These are phyloP conservation scores for Telmatherina bonti DNA, from an alignment of 2,797 vertebrate genomes.

Conservation along the genomic window DNA sequence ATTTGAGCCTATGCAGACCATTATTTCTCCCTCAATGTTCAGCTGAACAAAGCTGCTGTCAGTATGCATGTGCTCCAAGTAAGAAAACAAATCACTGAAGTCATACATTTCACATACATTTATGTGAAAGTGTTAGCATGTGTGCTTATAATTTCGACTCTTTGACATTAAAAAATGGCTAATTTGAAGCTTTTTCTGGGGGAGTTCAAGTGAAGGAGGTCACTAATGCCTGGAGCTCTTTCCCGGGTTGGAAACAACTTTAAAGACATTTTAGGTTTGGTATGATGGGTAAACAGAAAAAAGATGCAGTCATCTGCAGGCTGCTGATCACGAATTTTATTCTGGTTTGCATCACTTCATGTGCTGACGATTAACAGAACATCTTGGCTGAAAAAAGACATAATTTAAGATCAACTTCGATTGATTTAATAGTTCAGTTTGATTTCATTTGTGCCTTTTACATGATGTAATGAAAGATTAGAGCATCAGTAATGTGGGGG, in stretches of 20 bases:
- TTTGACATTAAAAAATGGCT: conserved; percentile 37
- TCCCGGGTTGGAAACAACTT: not conserved
- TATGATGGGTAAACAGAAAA: not conserved
- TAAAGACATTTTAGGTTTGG: not conserved
- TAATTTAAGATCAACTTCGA: not conserved
- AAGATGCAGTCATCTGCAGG: conserved; percentile 14
- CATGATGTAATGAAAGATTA: too few species aligned
- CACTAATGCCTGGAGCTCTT: conserved; percentile 19
- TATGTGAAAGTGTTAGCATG: not conserved
- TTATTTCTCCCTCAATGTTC: conserved; percentile 1
- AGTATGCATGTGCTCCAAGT: conserved; percentile 4
- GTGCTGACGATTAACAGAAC: conserved; percentile 12
- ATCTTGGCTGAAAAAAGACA: not conserved
- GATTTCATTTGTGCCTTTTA: conserved; percentile 2
- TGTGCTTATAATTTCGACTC: conserved; percentile 20
- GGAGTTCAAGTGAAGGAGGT: conserved; percentile 26
- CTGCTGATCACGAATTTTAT: conserved; percentile 4
- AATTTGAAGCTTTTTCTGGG: conserved; percentile 37
- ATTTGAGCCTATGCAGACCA: too few species aligned
- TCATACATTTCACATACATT: not conserved
- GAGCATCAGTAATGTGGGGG: too few species aligned
- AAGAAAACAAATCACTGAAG: conserved; percentile 1
- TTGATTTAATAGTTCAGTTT: conserved; percentile 9
- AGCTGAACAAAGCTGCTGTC: conserved; percentile 1
- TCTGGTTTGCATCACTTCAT: conserved; percentile 38